Base-by-base conservation (phyloP, 2,888 invertebrate genomes). In the Tachina lurida region DNA sequence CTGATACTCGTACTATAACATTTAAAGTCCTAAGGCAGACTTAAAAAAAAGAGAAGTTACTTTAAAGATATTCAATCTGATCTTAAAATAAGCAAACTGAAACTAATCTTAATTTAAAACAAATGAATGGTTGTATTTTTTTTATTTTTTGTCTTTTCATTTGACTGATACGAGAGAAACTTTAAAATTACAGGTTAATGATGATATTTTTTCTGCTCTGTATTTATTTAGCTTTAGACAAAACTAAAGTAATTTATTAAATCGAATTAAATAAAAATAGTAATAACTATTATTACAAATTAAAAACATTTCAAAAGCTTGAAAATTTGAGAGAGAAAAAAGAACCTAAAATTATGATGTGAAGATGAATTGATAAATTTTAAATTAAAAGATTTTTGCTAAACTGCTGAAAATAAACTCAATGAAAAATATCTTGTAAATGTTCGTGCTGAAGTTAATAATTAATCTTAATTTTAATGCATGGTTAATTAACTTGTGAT, bases 241-340 rank as follows among this genome's bases (percentile, higher is more conserved):
- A 39, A 10, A 73, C 71, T 52, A 75, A 56, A 56, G 76, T 71
- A 76, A 83, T 83, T 83, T 83, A 83, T 83, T 83, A 83, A 83
- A 77, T 60, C 45, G 60, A 67, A 71, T 83, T 65, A 65, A 83
- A 83, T 65, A 52, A 65, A 47, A 56, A 71, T 65, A 43, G 67
- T 74, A 83, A 83, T 83, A 83, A 83, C 83, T 73, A 83, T 83
- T 83, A 83, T 83, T 77, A 83, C 71, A 77, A 83, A 77, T 77
- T 77, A 73, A 73, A 77, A 52, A 47, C 58, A 65, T 76, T 71
- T 71, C 62, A 73, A 73, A 84, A 80, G 19, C 39, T 52, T 67
- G 9, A 49, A 45, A 79, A 63, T n/a, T 70, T 1, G 15, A 39
- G 39, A 58, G 43, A 13, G 8, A 58, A 49, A 49, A 7, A 39